Conservation (phyloP, 2,888 invertebrate species). For the Apodemia hepburni region DNA sequence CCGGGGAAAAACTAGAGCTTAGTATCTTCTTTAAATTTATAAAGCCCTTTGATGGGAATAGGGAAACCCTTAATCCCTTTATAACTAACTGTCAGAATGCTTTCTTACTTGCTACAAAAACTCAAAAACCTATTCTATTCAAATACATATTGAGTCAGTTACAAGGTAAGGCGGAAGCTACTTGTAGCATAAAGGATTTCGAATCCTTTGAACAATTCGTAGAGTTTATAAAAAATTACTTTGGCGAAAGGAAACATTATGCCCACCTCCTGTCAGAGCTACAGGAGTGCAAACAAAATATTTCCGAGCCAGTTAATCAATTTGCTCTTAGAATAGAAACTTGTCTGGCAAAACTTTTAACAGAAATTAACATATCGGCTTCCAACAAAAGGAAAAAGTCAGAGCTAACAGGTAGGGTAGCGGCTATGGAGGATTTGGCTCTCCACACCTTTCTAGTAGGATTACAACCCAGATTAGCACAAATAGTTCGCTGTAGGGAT, state of each 20-base stretch:
- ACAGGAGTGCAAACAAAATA: background rate
- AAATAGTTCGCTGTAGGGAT: constrained; percentile 10
- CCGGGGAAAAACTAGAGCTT: background rate
- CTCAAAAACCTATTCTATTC: background rate
- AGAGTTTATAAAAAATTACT: background rate
- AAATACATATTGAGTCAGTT: constrained; percentile 9
- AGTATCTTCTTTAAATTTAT: background rate
- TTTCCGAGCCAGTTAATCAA: background rate
- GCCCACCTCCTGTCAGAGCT: background rate
- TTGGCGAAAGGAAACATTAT: background rate
- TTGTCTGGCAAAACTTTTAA: background rate
- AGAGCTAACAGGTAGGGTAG: background rate
- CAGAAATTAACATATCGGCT: background rate
- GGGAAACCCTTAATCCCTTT: background rate
- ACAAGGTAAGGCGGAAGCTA: constrained; percentile 1
- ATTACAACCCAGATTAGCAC: constrained; percentile 10
- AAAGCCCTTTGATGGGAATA: background rate
- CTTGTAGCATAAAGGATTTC: background rate
- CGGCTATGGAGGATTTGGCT: constrained; percentile 1
- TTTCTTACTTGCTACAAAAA: background rate
- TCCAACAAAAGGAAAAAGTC: background rate
- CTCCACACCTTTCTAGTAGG: background rate
- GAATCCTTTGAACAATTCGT: background rate
- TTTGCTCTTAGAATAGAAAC: background rate
- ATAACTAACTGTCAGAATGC: background rate